phyloP scores from a whole-genome alignment of 2,888 invertebrate genomes.

The Cyclophora punctaria region DNA sequence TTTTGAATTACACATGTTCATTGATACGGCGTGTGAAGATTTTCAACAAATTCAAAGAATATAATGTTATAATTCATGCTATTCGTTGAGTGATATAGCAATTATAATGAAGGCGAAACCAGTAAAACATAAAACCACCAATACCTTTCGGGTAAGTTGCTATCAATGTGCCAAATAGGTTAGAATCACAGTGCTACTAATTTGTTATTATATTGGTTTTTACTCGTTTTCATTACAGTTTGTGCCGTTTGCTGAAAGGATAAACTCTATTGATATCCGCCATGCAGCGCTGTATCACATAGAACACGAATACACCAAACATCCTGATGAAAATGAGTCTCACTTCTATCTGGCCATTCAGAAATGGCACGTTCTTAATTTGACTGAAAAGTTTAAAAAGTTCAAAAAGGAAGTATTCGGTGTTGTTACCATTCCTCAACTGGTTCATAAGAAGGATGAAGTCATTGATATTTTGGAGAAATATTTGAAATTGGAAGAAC shows the following conservation, averaged over 20 bases:
- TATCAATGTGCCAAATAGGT: too few species aligned
- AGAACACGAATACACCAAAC: slow-evolving; percentile 82
- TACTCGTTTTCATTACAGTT: slow-evolving; percentile 75
- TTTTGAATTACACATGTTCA: slow-evolving; percentile 21
- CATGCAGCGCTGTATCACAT: slow-evolving; percentile 90
- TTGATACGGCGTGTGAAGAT: not conserved
- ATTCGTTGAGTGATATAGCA: too few species aligned
- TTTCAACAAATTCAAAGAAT: slow-evolving; percentile 22
- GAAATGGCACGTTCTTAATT: slow-evolving; percentile 93
- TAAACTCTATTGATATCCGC: slow-evolving; percentile 87
- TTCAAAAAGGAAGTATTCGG: slow-evolving; percentile 85
- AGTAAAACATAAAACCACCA: slow-evolving; percentile 81
- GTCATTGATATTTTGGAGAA: slow-evolving; percentile 82
- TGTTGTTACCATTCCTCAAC: slow-evolving; percentile 87
- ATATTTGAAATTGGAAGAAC: slow-evolving; percentile 82
- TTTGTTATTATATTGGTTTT: not conserved
- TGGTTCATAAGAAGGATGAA: slow-evolving; percentile 86
- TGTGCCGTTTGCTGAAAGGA: slow-evolving; percentile 89
- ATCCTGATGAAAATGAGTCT: slow-evolving; percentile 82
- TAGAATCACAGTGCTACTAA: not conserved
- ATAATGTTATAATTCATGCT: too few species aligned
- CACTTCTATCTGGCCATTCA: slow-evolving; percentile 87
- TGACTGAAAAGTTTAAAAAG: slow-evolving; percentile 85
- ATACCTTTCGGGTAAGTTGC: slow-evolving; percentile 83
- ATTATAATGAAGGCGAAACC: slow-evolving; percentile 81